Evolutionary conservation across 1,140 invertebrate genomes (phyloP).

Genomic region (Brachionus calyciflorus): DNA sequence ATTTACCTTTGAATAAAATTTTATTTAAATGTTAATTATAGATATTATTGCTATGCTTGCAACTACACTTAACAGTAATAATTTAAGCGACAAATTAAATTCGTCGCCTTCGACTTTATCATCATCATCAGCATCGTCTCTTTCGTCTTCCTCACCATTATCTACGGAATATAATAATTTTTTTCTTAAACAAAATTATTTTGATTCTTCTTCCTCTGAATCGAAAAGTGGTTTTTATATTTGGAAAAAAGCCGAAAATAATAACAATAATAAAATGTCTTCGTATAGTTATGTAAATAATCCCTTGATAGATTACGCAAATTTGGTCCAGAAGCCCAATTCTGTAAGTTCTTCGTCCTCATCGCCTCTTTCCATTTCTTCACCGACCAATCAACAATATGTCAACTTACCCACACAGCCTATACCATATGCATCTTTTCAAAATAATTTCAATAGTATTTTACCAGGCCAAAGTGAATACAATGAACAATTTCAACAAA

Average conservation of each 20-base stretch:
- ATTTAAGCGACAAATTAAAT: slow-evolving; percentile 9
- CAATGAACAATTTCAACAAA: background rate
- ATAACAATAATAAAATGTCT: slow-evolving; percentile 17
- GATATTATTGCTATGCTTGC: slow-evolving; percentile 11
- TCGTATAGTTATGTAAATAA: background rate
- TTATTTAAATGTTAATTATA: slow-evolving; percentile 33
- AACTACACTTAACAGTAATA: slow-evolving; percentile 27
- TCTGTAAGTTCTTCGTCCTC: background rate
- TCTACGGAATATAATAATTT: background rate
- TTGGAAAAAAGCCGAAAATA: slow-evolving; percentile 23
- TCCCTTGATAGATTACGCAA: background rate
- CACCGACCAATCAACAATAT: background rate
- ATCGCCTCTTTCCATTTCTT: background rate
- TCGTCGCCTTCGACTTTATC: slow-evolving; percentile 1
- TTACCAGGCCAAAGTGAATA: background rate
- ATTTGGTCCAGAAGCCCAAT: background rate
- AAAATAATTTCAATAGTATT: background rate
- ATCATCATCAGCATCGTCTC: no score
- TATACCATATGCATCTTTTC: background rate
- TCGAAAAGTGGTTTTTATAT: background rate
- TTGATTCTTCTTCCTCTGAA: background rate
- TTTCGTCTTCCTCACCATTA: background rate
- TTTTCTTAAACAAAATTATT: slow-evolving; percentile 15
- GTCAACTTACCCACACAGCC: background rate
- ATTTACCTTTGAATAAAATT: no score